Evolutionary conservation across 2,888 invertebrate genomes (phyloP), one percentile per base, ranked within the genome.

Genomic region (Tiphia femorata): DNA sequence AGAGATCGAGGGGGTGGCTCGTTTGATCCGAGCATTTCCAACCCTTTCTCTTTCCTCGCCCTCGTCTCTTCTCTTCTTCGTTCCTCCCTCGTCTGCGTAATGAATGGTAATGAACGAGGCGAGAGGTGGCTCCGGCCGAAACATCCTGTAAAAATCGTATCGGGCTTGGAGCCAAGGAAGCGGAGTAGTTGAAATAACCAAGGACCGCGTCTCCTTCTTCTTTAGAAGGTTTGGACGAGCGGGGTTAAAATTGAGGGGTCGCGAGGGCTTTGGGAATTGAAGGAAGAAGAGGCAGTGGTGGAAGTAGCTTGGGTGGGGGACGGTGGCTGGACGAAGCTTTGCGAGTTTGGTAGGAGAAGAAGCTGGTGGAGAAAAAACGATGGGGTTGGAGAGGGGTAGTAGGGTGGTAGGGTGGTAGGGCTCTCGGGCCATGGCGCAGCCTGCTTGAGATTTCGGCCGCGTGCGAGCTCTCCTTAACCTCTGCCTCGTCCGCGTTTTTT

Each of bases 401-500:
- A n/a, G n/a, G 6, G 29, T 12, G 5, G 12, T n/a, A 6, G 10
- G 27, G 10, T 17, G 49, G n/a, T n/a, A n/a, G n/a, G n/a, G n/a
- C n/a, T n/a, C n/a, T n/a, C n/a, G n/a, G n/a, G n/a, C n/a, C n/a
- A n/a, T n/a, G n/a, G n/a, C n/a, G n/a, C n/a, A 60, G 61, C 49
- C 74, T 76, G 71, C 76, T 80, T 80, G 75, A 75, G 73, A 79
- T 81, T 82, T 78, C 75, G 71, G 64, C 63, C 80, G 78, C 76
- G 77, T 76, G 67, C 69, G 57, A 61, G 44, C 53, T 70, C 72
- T 74, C 67, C 77, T 76, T 76, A 79, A 77, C 74, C 78, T 78
- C 70, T 79, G 81, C 79, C 71, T 76, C 78, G 79, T 81, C 61
- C 73, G 80, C 80, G 77, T 80, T 80, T 82, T 79, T 81, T 77